phyloP scores from a whole-genome alignment of 2,888 invertebrate species.

The Rhogogaster chlorosoma region DNA sequence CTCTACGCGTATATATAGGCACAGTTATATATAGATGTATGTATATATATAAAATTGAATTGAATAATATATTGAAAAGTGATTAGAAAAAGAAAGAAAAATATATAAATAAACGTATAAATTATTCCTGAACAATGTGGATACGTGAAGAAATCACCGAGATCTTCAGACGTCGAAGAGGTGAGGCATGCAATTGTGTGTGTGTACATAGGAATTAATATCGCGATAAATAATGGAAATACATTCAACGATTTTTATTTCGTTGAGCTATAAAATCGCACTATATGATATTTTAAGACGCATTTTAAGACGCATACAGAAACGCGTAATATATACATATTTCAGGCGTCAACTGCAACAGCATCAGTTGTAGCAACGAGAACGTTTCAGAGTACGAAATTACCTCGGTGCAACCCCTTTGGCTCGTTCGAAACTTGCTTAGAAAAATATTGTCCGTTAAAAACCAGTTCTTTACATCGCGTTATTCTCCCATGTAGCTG shows the following conservation, averaged over 20 bases:
- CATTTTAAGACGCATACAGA: too few species aligned
- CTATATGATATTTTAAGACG: too few species aligned
- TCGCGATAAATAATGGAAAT: not conserved
- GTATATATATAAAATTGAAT: too few species aligned
- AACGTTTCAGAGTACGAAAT: not conserved
- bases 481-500: not conserved
- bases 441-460: conserved; percentile 15
- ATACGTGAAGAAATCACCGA: conserved; percentile 60
- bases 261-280: too few species aligned
- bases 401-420: not conserved
- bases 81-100: not conserved
- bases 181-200: conserved; percentile 54
- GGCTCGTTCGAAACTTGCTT: conserved; percentile 12
- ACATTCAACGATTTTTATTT: too few species aligned
- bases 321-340: too few species aligned
- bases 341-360: not conserved
- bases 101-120: not conserved
- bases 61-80: too few species aligned
- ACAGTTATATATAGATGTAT: too few species aligned
- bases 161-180: conserved; percentile 50
- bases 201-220: too few species aligned
- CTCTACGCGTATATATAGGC: too few species aligned
- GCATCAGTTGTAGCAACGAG: not conserved
- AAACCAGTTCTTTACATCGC: conserved; percentile 24
- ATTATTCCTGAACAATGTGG: conserved; percentile 58